Base-by-base conservation (phyloP, 2,113 vertebrate species). In the Albula goreensis region DNA sequence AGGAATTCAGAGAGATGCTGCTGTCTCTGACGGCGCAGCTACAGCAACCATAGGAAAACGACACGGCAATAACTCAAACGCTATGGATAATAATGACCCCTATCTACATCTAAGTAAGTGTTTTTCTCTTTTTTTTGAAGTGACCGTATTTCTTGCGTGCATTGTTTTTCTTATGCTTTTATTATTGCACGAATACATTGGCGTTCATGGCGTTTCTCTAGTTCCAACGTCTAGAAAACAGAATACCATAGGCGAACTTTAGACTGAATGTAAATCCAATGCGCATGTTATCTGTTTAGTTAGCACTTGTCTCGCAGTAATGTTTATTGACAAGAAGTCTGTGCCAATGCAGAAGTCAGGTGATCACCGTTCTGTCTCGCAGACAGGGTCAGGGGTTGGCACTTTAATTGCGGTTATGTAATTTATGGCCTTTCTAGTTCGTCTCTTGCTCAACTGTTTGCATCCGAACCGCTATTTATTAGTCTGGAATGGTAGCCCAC, bases 311-410 rank as follows among this genome's bases (percentile, higher is more conserved):
- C 83, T 79, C 51, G 56, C 84, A 74, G 84, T 84, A 78, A 31
- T 85, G 85, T 56, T 86, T 82, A 66, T 85, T 89, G 86, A 89
- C 89, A 83, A 88, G 85, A 89, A 91, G 90, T 85, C 85, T 81
- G 88, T 87, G 87, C 74, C 91, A 89, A 85, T 90, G 89, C 87
- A 81, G 89, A 88, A 91, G 94, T 95, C 93, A 94, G 94, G 93
- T 95, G 95, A 94, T 93, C 91, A 83, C 60, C 88, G 92, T 89
- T 86, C 90, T 91, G 93, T 89, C 89, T 92, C 91, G 93, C 93
- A 90, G 94, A 90, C 94, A 93, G 95, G 95, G 95, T 96, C 95
- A 96, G 90, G 94, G 95, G 95, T 96, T 94, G 93, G 94, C 95
- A 94, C 93, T 96, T 95, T 95, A 94, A 95, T 95, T 94, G 94